These are phyloP conservation scores for Melanotus villosus DNA, from an alignment of 2,888 invertebrate genomes.

Conservation along the genomic window DNA sequence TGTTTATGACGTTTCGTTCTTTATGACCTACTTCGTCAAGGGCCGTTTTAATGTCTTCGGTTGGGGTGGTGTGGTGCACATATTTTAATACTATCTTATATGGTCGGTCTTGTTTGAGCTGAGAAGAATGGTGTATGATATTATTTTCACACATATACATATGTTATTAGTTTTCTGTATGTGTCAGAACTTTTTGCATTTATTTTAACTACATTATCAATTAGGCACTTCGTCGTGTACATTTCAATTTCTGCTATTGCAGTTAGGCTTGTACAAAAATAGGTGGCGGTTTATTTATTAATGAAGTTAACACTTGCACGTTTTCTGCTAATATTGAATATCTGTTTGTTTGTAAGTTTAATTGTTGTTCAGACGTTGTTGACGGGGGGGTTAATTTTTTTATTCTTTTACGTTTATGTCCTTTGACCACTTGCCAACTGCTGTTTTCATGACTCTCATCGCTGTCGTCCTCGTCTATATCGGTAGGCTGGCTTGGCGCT, in stretches of 20 bases:
- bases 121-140: slow-evolving; percentile 1
- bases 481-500: neutral
- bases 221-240: neutral
- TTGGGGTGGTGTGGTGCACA: slow-evolving; percentile 16
- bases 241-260: slow-evolving; percentile 1
- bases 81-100: slow-evolving; percentile 26
- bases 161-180: slow-evolving; percentile 20
- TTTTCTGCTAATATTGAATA: neutral
- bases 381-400: neutral
- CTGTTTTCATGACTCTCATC: neutral
- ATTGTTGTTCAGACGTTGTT: neutral
- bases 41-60: slow-evolving; percentile 36
- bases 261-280: slow-evolving; percentile 17
- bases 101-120: slow-evolving; percentile 6
- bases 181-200: neutral
- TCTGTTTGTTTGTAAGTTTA: neutral
- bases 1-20: slow-evolving; percentile 44
- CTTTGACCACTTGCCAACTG: neutral
- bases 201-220: no score
- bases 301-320: neutral
- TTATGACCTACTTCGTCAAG: slow-evolving; percentile 37
- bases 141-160: slow-evolving; percentile 7
- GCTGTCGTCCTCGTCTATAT: neutral
- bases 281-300: slow-evolving; percentile 10
- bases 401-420: slow-evolving; percentile 1